phyloP scores from a whole-genome alignment of 2,797 vertebrate genomes.

The Cichlasoma orientale region DNA sequence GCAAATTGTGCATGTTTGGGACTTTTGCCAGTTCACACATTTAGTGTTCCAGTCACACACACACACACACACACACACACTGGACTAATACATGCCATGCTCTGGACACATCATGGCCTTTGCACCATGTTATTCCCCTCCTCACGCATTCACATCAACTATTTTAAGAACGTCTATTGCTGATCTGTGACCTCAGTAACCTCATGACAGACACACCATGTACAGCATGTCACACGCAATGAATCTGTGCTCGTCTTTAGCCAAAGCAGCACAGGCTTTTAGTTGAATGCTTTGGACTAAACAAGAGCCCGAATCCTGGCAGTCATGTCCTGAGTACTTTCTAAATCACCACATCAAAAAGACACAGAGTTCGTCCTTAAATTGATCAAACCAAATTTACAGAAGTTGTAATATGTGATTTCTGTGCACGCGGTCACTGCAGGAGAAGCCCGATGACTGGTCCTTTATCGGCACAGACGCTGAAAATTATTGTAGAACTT shows the following conservation, averaged over 20 bases:
- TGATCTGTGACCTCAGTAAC: constrained; percentile 2
- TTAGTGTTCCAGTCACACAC: not conserved
- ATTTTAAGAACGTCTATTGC: not conserved
- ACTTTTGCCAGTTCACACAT: not conserved
- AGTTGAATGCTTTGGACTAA: constrained; percentile 44
- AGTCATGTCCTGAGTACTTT: constrained; percentile 28
- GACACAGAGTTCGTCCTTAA: constrained; percentile 39
- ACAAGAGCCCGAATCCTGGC: constrained; percentile 36
- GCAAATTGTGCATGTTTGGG: not conserved
- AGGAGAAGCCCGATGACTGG: constrained; percentile 11
- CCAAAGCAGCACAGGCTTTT: constrained; percentile 29
- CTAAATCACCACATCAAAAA: constrained; percentile 56
- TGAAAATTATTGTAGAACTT: constrained; percentile 21
- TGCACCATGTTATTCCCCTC: not conserved
- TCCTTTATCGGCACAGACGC: constrained; percentile 30
- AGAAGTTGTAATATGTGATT: constrained; percentile 36
- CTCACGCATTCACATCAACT: too few relatives aligned
- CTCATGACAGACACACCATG: not conserved
- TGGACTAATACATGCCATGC: not conserved
- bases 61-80: not conserved
- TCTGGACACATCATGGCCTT: not conserved
- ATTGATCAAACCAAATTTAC: constrained; percentile 34
- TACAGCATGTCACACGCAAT: not conserved
- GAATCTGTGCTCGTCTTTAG: not conserved
- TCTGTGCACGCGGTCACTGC: not conserved